These are phyloP conservation scores for Zhengitettix transpicula DNA, from an alignment of 2,888 invertebrate species.

Conservation along the genomic window DNA sequence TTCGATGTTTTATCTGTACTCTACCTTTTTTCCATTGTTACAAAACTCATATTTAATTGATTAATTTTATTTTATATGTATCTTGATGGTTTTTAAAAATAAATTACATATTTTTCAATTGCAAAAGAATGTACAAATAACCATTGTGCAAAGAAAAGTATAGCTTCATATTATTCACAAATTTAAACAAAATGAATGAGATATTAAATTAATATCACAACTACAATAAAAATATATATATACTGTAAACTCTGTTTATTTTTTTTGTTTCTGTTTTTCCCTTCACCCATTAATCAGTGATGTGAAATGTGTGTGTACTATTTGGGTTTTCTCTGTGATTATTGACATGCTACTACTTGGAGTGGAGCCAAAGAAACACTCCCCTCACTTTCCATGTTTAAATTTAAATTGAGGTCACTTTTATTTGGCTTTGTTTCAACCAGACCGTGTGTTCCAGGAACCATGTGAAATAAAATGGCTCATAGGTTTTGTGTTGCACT, in stretches of 20 bases:
- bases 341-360: not conserved
- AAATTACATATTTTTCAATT: not conserved
- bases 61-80: no score
- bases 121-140: conserved; percentile 6
- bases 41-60: no score
- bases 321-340: no score
- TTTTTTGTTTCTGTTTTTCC: not conserved
- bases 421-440: conserved; percentile 6
- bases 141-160: conserved; percentile 4
- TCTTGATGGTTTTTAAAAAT: no score
- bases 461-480: not conserved
- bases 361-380: not conserved
- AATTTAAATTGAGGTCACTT: conserved; percentile 7
- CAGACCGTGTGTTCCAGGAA: not conserved
- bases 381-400: not conserved
- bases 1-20: no score
- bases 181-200: conserved; percentile 5
- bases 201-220: conserved; percentile 13
- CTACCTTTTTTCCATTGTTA: no score
- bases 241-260: no score
- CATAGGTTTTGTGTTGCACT: no score
- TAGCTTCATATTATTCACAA: conserved; percentile 1
- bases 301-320: not conserved
- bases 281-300: not conserved
- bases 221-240: conserved; percentile 8